Evolutionary conservation across 2,888 invertebrate species (phyloP), one percentile per base, ranked within the genome.

Genomic region (Euproctis similis): DNA sequence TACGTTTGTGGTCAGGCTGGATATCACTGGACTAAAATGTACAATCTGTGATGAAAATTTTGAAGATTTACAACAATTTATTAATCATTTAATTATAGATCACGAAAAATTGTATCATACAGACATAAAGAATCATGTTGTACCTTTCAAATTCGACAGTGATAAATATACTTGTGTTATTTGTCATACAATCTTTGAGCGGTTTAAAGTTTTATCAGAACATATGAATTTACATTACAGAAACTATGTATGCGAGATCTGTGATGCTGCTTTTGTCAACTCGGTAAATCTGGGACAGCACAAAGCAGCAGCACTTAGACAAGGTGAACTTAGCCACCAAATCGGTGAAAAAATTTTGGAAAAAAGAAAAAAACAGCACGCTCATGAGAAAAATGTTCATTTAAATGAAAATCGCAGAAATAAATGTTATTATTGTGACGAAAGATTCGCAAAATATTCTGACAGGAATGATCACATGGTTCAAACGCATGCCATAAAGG

Each of bases 201-300:
- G 34, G 0, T 52, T 55, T 9, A 47, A 42, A 5, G 8, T 26
- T 4, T 17, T 53, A 4, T 41, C 39, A 8, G 41, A 43, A n/a
- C 53, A 53, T 6, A 50, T 53, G 47, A 39, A 36, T 13, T 17
- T 22, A 0, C 53, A 53, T 13, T 47, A 41, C 8, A 18, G 28
- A 1, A 53, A 53, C 28, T 34, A 37, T 4, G 24, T 7, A 1
- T 49, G 48, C 23, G 32, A 24, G 1, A 21, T 36, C 2, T 49
- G 48, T 9, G 68, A 72, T 21, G 64, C 75, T 0, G 53, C 75
- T 1, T 82, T 80, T 30, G 69, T 77, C 38, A 82, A 80, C 13
- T 30, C 24, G 36, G 28, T 25, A 4, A 41, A 31, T 0, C 28
- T 46, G 1, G 24, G 24, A 4, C 46, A 5, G 14, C 30, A 6